Percentiles rank a stretch among this genome's conserved stretches.
Conservation (phyloP, 37 sponge, comb jelly and placozoan genomes). For the Cladorhizidae sp. region DNA sequence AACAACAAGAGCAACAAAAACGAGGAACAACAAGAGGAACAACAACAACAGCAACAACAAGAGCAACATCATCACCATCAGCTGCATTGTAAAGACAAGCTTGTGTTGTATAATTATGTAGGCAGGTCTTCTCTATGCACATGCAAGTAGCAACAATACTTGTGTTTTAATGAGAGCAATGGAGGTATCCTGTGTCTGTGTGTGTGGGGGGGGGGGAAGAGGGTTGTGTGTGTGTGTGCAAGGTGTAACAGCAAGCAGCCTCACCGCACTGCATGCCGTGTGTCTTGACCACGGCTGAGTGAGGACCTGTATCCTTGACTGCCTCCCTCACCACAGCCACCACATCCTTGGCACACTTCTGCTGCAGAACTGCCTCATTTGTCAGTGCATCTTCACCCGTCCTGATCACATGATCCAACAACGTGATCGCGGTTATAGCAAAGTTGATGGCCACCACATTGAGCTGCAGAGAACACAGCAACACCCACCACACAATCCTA, state of each 20-base stretch:
- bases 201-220: too few species aligned
- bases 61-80: not conserved
- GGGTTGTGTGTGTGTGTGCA: too few species aligned
- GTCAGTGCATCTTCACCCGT: slow-evolving; percentile 5
- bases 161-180: too few species aligned
- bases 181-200: too few species aligned
- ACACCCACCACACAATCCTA: not conserved
- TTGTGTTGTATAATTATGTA: not conserved
- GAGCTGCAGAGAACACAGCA: too few species aligned
- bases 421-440: slow-evolving; percentile 5
- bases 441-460: slow-evolving; percentile 3
- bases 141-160: not conserved
- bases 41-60: not conserved
- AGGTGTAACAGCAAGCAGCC: slow-evolving; percentile 1
- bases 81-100: not conserved
- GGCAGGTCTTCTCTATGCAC: not conserved
- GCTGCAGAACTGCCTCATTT: not conserved
- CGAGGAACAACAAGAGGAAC: too few species aligned
- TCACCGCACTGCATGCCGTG: slow-evolving; percentile 41
- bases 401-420: slow-evolving; percentile 21
- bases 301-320: not conserved
- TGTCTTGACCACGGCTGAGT: slow-evolving; percentile 23
- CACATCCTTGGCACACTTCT: not conserved
- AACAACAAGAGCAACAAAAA: not conserved
- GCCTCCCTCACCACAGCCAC: slow-evolving; percentile 9